Evolutionary conservation across 2,113 vertebrate genomes (phyloP).

Genomic region (Bubalus kerabau): DNA sequence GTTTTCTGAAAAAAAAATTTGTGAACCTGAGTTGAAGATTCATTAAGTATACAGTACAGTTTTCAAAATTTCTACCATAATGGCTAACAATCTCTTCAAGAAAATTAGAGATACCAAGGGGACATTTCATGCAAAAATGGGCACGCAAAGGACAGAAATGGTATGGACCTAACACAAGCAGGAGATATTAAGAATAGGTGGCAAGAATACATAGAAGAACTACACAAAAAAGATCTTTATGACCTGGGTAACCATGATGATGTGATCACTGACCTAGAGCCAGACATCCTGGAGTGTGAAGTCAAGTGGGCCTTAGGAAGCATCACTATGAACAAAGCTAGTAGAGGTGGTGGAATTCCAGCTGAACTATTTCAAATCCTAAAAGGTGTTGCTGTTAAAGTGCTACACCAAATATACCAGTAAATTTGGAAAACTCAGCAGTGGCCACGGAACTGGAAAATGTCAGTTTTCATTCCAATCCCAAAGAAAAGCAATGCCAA

Average conservation of each 20-base stretch:
- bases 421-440: not conserved
- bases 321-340: not conserved
- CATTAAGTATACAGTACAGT: not conserved
- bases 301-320: not conserved
- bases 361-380: not conserved
- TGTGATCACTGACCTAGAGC: not conserved
- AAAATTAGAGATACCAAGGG: not conserved
- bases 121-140: not conserved
- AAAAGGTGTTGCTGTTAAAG: not conserved
- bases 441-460: not conserved
- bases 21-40: not conserved
- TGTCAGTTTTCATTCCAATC: not conserved
- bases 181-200: not conserved
- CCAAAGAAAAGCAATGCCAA: not conserved
- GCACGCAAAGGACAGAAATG: not conserved
- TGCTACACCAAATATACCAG: not conserved
- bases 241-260: not conserved
- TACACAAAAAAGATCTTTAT: not conserved
- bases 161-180: not conserved
- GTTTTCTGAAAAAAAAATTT: not conserved
- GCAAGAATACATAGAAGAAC: not conserved
- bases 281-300: not conserved
- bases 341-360: fast-evolving
- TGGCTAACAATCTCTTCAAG: not conserved
- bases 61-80: not conserved